Conservation (phyloP, 2,797 vertebrate species). For the Aselliscus stoliczkanus region DNA sequence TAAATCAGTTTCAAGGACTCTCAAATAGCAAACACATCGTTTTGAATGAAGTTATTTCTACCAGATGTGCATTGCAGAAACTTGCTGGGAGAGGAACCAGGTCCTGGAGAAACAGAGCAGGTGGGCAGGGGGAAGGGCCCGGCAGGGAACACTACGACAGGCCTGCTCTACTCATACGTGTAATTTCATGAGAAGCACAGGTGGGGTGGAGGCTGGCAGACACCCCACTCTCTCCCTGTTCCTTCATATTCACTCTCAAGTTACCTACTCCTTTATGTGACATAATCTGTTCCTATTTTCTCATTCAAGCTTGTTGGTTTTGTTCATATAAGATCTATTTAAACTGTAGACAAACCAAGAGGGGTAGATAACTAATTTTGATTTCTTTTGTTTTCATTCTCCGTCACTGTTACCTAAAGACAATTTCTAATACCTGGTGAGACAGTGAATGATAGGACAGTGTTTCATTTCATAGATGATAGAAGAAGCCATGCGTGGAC, state of each 20-base stretch:
- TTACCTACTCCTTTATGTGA: not conserved
- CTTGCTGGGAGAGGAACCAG: not conserved
- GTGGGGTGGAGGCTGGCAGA: not conserved
- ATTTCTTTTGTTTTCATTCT: not conserved
- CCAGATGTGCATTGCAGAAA: not conserved
- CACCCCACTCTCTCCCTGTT: rapidly evolving
- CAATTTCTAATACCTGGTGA: not conserved
- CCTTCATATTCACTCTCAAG: too few species aligned
- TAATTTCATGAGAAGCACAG: rapidly evolving
- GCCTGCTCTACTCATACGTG: rapidly evolving
- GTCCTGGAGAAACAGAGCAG: not conserved
- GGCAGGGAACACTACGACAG: not conserved
- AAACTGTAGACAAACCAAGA: not conserved
- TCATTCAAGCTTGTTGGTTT: not conserved
- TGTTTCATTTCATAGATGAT: not conserved
- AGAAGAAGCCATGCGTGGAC: not conserved
- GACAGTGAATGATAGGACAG: not conserved
- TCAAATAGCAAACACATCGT: not conserved
- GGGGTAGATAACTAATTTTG: not conserved
- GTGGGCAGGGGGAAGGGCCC: not conserved
- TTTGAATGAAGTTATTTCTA: not conserved
- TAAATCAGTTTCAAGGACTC: not conserved
- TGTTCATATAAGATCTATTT: not conserved
- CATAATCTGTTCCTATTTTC: not conserved
- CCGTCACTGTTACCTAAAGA: not conserved